These are phyloP conservation scores for Borostomias antarcticus DNA, from an alignment of 2,797 vertebrate genomes.

Conservation along the genomic window DNA sequence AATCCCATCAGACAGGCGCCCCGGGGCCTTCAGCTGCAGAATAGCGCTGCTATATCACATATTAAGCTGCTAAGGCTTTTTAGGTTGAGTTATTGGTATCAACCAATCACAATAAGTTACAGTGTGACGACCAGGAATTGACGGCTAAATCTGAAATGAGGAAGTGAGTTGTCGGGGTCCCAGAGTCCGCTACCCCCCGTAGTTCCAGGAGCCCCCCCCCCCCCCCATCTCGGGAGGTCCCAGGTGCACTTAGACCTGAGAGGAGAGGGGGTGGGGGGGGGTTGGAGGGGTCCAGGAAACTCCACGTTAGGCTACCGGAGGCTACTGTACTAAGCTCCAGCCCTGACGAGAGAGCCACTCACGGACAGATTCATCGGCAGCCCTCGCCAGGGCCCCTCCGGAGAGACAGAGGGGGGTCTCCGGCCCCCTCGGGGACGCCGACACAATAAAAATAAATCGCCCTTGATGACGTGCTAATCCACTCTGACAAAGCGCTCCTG, in stretches of 20 bases:
- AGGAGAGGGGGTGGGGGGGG: no score
- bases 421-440: conserved; percentile 54
- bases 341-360: conserved; percentile 11
- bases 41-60: no score
- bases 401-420: conserved; percentile 51
- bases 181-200: no score
- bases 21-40: no score
- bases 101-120: no score
- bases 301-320: conserved; percentile 38
- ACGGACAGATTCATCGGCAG: conserved; percentile 51
- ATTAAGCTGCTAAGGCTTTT: not conserved
- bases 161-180: no score
- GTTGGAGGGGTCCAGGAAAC: conserved; percentile 4
- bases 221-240: no score
- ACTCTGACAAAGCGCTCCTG: conserved; percentile 69
- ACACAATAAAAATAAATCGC: conserved; percentile 74
- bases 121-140: no score
- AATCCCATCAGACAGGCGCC: conserved; percentile 36
- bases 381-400: conserved; percentile 23
- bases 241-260: no score
- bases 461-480: conserved; percentile 77
- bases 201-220: no score
- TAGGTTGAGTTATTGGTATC: no score
- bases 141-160: no score
- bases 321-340: conserved; percentile 18